phyloP scores from a whole-genome alignment of 23 tunicate species.

The Trididemnum clinides region DNA sequence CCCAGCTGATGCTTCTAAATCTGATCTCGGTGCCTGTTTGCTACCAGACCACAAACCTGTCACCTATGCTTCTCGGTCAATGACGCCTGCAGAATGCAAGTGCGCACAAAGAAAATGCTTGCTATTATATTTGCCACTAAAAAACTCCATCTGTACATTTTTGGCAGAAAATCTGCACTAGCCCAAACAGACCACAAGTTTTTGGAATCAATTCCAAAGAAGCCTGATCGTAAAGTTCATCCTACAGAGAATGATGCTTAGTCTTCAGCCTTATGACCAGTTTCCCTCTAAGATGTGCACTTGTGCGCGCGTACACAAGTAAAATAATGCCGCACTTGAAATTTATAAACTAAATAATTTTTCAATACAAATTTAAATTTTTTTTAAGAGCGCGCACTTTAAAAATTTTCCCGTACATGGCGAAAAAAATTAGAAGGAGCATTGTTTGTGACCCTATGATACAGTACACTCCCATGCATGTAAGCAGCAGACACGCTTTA shows the following conservation, averaged over 20 bases:
- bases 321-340: too few species aligned
- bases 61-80: constrained; percentile 4
- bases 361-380: too few species aligned
- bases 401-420: too few species aligned
- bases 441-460: not conserved
- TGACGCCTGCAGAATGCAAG: not conserved
- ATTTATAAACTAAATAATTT: too few species aligned
- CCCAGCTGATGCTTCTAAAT: constrained; percentile 21
- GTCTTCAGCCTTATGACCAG: constrained; percentile 28
- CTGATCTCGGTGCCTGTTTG: too few species aligned
- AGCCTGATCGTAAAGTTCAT: constrained; percentile 2
- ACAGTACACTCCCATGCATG: not conserved
- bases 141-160: not conserved
- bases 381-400: too few species aligned
- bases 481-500: constrained; percentile 26
- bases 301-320: too few species aligned
- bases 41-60: not conserved
- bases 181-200: constrained; percentile 53
- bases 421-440: too few species aligned
- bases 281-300: too few species aligned
- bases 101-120: not conserved
- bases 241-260: constrained; percentile 38
- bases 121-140: not conserved
- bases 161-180: not conserved
- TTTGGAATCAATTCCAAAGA: constrained; percentile 16